Conservation (phyloP, 1,140 invertebrate genomes). For the Stegodyphus mimosarum region DNA sequence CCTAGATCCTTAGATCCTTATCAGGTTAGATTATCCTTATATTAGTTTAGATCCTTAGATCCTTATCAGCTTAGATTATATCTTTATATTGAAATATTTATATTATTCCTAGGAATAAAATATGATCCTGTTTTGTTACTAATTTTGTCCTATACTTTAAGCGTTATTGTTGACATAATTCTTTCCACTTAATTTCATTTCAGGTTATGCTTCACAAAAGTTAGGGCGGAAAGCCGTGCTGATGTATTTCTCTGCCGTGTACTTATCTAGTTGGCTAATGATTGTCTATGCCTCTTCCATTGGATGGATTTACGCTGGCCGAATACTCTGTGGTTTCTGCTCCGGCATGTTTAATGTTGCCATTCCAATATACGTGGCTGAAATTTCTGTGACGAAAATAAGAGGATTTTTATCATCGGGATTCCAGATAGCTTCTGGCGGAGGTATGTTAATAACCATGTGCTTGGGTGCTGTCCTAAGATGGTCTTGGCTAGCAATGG, state of each 20-base stretch:
- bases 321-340: conserved; percentile 76
- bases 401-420: conserved; percentile 84
- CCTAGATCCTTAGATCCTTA: no score
- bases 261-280: conserved; percentile 79
- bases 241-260: conserved; percentile 77
- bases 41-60: no score
- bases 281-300: conserved; percentile 76
- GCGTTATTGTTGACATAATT: neutral
- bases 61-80: no score
- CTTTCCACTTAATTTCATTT: neutral
- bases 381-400: conserved; percentile 86
- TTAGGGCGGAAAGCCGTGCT: conserved; percentile 82
- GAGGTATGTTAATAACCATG: conserved; percentile 84
- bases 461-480: conserved; percentile 78
- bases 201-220: conserved; percentile 77
- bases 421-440: conserved; percentile 80
- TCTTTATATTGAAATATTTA: no score
- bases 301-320: conserved; percentile 73
- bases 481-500: conserved; percentile 77
- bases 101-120: neutral
- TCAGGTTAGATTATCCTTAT: no score
- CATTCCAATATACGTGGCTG: conserved; percentile 84
- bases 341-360: conserved; percentile 74
- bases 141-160: no score
- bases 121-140: neutral